Evolutionary conservation across 2,888 invertebrate species (phyloP).

Genomic region (Orthosia gothica): DNA sequence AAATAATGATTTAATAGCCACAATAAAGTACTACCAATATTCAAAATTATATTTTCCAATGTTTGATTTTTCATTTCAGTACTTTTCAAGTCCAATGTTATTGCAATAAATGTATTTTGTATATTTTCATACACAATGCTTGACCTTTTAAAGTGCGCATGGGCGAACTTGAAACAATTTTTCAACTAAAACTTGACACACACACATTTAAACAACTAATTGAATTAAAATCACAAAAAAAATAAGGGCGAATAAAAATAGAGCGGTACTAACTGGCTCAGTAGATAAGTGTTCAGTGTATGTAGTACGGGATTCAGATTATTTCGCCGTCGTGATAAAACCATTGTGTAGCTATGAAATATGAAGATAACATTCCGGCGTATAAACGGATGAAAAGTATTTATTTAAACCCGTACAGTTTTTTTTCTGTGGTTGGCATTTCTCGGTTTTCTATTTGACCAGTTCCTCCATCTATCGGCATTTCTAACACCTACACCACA

Average conservation of each 20-base stretch:
- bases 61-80: background rate
- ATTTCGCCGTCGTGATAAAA: background rate
- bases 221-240: background rate
- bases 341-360: background rate
- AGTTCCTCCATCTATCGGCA: slow-evolving; percentile 18
- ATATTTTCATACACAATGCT: background rate
- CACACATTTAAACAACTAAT: background rate
- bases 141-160: background rate
- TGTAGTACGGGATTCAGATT: background rate
- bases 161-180: background rate
- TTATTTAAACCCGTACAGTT: no score
- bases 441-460: no score
- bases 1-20: background rate
- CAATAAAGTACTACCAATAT: no score
- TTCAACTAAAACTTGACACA: background rate
- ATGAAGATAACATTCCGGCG: background rate
- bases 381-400: no score
- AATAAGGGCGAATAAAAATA: background rate
- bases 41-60: background rate
- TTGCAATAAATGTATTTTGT: slow-evolving; percentile 6
- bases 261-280: background rate
- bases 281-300: background rate
- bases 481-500: background rate
- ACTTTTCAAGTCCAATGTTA: background rate
- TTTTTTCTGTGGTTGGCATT: no score